phyloP scores from a whole-genome alignment of 2,797 vertebrate genomes.

The Hemibagrus guttatus region DNA sequence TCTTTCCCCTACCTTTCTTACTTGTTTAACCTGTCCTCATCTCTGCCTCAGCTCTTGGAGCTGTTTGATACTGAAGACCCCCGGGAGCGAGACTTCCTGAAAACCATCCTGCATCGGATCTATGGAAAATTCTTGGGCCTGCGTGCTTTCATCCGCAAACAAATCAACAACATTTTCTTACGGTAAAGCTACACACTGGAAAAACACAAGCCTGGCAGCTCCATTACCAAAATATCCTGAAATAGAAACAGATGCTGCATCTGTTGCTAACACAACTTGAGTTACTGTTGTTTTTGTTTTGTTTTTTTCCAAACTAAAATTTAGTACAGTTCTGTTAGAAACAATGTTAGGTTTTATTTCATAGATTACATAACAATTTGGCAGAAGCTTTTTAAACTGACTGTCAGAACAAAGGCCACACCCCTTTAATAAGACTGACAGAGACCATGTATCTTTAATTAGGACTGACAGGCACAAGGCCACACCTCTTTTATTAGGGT shows the following conservation, averaged over 20 bases:
- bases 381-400: neutral
- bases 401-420: too few relatives aligned
- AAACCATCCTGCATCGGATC: conserved; percentile 96
- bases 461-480: neutral
- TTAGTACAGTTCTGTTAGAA: neutral
- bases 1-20: neutral
- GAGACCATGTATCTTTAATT: neutral
- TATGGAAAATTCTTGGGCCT: conserved; percentile 97
- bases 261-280: neutral
- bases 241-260: neutral
- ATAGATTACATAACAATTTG: neutral
- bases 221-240: neutral
- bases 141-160: conserved; percentile 97
- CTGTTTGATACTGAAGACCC: conserved; percentile 98
- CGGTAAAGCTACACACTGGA: conserved; percentile 73
- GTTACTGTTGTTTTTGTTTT: neutral
- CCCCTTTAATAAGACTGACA: too few relatives aligned
- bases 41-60: conserved; percentile 83
- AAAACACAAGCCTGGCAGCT: neutral
- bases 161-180: conserved; percentile 99
- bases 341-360: neutral
- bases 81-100: conserved; percentile 94
- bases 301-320: neutral
- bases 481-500: neutral
- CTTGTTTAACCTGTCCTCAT: neutral